phyloP scores from a whole-genome alignment of 2,113 vertebrate genomes.

The Probosciger aterrimus region DNA sequence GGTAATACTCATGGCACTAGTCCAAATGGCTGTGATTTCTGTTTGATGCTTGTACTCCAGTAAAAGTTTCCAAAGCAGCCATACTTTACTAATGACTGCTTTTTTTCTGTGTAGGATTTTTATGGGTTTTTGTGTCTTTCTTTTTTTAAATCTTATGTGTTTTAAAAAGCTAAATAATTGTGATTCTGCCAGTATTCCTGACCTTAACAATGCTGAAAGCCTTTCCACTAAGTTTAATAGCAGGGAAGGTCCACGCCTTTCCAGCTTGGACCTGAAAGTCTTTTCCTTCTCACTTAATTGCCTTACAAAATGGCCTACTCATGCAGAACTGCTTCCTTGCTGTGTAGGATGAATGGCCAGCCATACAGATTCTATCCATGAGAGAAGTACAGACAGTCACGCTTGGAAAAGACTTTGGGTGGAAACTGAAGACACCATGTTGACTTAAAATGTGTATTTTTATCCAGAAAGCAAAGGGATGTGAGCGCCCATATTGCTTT shows the following conservation, averaged over 20 bases:
- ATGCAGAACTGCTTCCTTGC: neutral
- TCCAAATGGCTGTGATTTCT: neutral
- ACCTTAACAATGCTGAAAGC: neutral
- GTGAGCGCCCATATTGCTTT: fast-evolving
- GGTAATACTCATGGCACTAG: neutral
- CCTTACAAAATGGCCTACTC: neutral
- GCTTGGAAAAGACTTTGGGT: neutral
- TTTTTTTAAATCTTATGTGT: neutral
- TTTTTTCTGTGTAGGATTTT: neutral
- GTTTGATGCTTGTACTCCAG: neutral
- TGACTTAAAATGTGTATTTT: fast-evolving
- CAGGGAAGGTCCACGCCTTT: neutral
- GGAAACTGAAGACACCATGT: neutral
- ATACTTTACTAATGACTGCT: neutral
- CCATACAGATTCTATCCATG: neutral
- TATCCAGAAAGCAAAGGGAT: neutral
- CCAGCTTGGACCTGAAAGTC: neutral
- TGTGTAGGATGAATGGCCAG: neutral
- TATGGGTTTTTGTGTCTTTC: neutral
- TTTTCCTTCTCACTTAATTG: neutral
- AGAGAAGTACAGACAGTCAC: neutral
- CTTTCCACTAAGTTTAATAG: neutral
- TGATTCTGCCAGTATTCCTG: neutral
- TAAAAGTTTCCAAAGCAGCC: neutral
- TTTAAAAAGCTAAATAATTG: neutral